A percentile compares a stretch with the other conserved stretches of the same genome.
Conservation (phyloP, 1,140 invertebrate genomes). For the Panonychus citri region DNA sequence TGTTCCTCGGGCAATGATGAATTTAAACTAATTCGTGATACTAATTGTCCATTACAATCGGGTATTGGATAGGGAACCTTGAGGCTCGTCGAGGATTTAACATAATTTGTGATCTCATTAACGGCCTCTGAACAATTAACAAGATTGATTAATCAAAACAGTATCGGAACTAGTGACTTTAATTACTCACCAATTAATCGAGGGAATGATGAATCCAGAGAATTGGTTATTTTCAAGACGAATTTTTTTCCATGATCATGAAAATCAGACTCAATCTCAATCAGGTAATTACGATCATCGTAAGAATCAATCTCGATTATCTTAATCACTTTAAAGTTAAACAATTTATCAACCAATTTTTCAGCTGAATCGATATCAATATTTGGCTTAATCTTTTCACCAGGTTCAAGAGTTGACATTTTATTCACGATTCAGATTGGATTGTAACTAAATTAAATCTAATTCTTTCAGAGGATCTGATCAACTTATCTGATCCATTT, state of each 20-base stretch:
- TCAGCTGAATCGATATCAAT: neutral
- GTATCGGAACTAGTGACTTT: neutral
- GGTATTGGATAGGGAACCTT: neutral
- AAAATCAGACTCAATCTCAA: neutral
- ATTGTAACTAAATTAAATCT: no score
- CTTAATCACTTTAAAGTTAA: neutral
- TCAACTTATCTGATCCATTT: no score
- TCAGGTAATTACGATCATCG: conserved; percentile 7
- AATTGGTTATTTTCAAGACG: neutral
- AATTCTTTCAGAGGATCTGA: no score
- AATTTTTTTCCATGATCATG: neutral
- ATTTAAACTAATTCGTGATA: neutral
- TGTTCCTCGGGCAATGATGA: neutral
- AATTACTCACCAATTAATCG: neutral
- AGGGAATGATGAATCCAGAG: neutral
- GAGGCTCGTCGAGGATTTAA: neutral
- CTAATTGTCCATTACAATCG: neutral
- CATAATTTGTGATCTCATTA: neutral
- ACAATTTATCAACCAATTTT: neutral
- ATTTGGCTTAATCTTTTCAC: neutral
- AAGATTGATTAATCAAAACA: neutral
- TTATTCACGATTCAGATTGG: no score
- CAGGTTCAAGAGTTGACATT: no score
- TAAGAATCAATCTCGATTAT: conserved; percentile 2
- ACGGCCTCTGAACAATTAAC: neutral